Percentiles rank a stretch among this genome's conserved stretches.
Conservation (phyloP, 2,888 invertebrate species). For the Cephus sareptanus region DNA sequence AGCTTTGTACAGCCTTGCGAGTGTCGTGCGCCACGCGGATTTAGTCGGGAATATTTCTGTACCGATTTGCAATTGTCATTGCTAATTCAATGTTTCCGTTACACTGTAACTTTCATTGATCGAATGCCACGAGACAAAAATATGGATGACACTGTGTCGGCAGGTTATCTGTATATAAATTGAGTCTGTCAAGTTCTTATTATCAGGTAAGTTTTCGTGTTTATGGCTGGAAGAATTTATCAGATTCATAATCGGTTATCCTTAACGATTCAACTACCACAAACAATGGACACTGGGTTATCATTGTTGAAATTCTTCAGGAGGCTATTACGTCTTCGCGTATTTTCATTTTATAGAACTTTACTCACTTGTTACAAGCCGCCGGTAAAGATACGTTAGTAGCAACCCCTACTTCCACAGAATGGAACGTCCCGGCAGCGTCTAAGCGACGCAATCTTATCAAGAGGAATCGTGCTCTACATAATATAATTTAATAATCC, state of each 20-base stretch:
- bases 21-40: not conserved
- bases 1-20: conserved; percentile 3
- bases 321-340: not conserved
- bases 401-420: not conserved
- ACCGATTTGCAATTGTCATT: not conserved
- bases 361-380: not conserved
- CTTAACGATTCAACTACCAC: not conserved
- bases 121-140: not conserved
- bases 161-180: not conserved
- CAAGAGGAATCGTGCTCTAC: conserved; percentile 22
- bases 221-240: not conserved
- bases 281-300: not conserved
- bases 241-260: not conserved
- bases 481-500: conserved; percentile 33
- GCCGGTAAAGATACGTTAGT: not conserved
- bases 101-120: not conserved
- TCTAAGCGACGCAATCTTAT: conserved; percentile 24
- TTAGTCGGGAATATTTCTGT: not conserved
- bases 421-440: not conserved
- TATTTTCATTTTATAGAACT: not conserved
- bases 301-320: not conserved
- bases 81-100: not conserved
- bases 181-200: not conserved
- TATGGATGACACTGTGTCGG: not conserved
- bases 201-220: not conserved